These are phyloP conservation scores for Gavialis gangeticus DNA, from an alignment of 2,113 vertebrate species.

Conservation along the genomic window DNA sequence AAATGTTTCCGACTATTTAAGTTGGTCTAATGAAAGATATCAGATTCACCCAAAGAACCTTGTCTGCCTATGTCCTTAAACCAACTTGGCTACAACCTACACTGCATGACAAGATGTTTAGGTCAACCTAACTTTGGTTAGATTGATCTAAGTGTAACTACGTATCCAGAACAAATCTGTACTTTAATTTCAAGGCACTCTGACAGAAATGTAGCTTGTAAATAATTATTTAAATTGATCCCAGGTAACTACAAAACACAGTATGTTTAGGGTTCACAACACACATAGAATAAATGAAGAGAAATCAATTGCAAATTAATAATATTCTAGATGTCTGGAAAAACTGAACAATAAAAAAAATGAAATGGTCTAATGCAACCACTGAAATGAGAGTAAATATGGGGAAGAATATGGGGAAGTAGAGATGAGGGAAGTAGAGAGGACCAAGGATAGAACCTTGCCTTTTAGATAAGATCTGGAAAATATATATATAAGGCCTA, in stretches of 20 bases:
- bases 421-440: neutral
- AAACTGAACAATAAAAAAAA: neutral
- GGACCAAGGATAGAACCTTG: neutral
- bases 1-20: too few relatives aligned
- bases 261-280: neutral
- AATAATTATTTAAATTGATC: neutral
- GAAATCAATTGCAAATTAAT: too few relatives aligned
- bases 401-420: neutral
- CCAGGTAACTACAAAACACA: neutral
- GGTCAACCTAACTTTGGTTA: too few relatives aligned
- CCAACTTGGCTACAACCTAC: too few relatives aligned
- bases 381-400: neutral
- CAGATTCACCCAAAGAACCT: too few relatives aligned
- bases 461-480: neutral
- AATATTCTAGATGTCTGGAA: neutral
- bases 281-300: neutral
- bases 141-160: too few relatives aligned
- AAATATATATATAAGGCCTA: neutral
- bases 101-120: too few relatives aligned
- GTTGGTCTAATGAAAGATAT: too few relatives aligned
- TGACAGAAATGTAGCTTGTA: neutral
- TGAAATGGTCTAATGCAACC: neutral
- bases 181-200: constrained; percentile 2
- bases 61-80: too few relatives aligned
- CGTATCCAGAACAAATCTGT: too few relatives aligned